Evolutionary conservation across 2,888 invertebrate genomes (phyloP).

Genomic region (Lordiphosa andalusiaca): DNA sequence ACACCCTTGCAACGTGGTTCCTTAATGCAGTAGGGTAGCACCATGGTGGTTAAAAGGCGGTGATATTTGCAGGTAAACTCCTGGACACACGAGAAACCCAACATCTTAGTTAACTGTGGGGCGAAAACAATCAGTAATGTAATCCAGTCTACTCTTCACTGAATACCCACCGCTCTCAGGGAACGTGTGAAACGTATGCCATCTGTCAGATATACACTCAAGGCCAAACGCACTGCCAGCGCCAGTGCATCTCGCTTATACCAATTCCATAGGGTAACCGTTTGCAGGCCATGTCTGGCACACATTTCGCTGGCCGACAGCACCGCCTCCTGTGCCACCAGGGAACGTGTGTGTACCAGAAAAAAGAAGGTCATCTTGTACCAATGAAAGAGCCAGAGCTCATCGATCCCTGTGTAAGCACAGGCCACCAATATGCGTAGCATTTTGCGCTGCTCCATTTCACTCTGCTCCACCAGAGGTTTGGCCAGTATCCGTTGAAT

Average conservation of each 20-base stretch:
- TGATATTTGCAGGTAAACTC: constrained; percentile 87
- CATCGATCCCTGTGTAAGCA: constrained; percentile 48
- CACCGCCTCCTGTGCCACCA: constrained; percentile 76
- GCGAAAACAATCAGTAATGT: background rate
- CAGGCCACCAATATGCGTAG: constrained; percentile 55
- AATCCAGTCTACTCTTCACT: fast-evolving
- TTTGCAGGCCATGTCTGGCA: constrained; percentile 66
- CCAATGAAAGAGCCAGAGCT: constrained; percentile 77
- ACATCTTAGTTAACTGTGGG: constrained; percentile 83
- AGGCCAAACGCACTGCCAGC: constrained; percentile 69
- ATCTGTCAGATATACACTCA: constrained; percentile 68
- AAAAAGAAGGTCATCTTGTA: constrained; percentile 78
- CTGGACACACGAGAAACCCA: constrained; percentile 86
- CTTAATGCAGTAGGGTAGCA: constrained; percentile 83
- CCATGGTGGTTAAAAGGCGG: constrained; percentile 85
- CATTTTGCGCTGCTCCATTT: constrained; percentile 45
- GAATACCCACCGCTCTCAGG: constrained; percentile 19
- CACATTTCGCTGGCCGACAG: constrained; percentile 77
- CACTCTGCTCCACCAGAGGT: constrained; percentile 26
- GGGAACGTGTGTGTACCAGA: constrained; percentile 71
- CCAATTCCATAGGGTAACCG: constrained; percentile 78
- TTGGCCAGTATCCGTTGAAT: constrained; percentile 36
- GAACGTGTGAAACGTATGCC: constrained; percentile 72
- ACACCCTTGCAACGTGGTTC: constrained; percentile 81
- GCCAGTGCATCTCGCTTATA: constrained; percentile 77